Conservation (phyloP, 35 echinoderm and acorn worm genomes). For the Diadema setosum region DNA sequence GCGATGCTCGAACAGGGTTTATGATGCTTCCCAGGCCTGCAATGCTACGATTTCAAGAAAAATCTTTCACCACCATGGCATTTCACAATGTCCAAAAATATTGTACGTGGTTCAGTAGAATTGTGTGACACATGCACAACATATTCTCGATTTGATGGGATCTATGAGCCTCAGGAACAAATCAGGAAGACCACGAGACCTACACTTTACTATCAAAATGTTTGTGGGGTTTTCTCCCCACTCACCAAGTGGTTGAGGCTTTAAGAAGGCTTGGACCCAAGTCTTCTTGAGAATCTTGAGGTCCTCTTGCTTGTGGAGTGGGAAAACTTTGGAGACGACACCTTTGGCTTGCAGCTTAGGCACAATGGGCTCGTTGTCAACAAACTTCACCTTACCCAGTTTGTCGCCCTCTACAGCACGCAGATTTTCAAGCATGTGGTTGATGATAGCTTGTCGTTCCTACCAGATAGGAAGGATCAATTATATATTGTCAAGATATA, state of each 20-base stretch:
- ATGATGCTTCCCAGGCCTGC: too few species aligned
- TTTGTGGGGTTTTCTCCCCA: too few species aligned
- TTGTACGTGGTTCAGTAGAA: too few species aligned
- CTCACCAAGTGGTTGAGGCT: slow-evolving; percentile 85
- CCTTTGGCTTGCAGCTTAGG: slow-evolving; percentile 70
- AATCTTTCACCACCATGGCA: too few species aligned
- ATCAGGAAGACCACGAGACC: too few species aligned
- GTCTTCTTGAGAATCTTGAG: slow-evolving; percentile 64
- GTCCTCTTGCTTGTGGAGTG: slow-evolving; percentile 80
- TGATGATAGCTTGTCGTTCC: slow-evolving; percentile 87
- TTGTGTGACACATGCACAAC: too few species aligned
- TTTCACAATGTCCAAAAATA: too few species aligned
- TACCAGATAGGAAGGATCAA: slow-evolving; percentile 5
- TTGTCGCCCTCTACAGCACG: slow-evolving; percentile 66
- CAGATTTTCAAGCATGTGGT: slow-evolving; percentile 75
- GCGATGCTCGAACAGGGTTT: too few species aligned
- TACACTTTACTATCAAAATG: too few species aligned
- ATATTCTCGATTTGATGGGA: too few species aligned
- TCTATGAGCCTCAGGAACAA: too few species aligned
- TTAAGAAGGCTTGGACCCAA: slow-evolving; percentile 86
- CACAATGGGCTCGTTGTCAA: slow-evolving; percentile 93
- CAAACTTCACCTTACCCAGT: slow-evolving; percentile 76
- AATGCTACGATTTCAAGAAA: too few species aligned
- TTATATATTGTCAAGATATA: not conserved
- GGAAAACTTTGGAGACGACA: slow-evolving; percentile 64